Conservation (phyloP, 2,113 vertebrate species). For the Neogale vison region DNA sequence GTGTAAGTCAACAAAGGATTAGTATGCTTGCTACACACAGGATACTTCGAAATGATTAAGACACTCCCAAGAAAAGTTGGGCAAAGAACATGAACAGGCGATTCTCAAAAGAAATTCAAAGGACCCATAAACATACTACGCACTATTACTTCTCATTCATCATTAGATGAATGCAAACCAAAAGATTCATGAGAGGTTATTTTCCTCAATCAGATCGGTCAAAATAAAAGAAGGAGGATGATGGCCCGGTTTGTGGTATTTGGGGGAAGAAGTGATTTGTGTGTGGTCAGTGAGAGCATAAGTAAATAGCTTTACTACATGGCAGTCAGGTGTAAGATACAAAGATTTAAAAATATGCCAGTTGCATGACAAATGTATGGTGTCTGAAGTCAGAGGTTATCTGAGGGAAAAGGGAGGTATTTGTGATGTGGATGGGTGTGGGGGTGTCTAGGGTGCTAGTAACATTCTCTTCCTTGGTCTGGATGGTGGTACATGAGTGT, state of each 20-base stretch:
- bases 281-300: fast-evolving
- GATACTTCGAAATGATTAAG: neutral
- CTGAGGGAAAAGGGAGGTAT: neutral
- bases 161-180: neutral
- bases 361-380: neutral
- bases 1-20: neutral
- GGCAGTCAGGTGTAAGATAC: too few species aligned
- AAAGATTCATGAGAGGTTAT: neutral
- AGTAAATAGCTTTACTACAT: neutral
- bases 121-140: neutral
- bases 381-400: neutral
- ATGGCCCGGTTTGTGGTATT: neutral
- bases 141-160: neutral
- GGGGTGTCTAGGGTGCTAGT: neutral
- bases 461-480: neutral
- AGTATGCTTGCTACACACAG: neutral
- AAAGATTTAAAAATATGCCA: neutral
- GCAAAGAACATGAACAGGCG: too few species aligned
- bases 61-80: neutral
- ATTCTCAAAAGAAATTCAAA: neutral
- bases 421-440: neutral
- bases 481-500: too few species aligned
- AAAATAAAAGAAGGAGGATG: neutral
- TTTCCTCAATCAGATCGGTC: neutral
- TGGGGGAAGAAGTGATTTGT: neutral